Conservation (phyloP, 1,140 invertebrate species). For the Caenorhabditis latens region DNA sequence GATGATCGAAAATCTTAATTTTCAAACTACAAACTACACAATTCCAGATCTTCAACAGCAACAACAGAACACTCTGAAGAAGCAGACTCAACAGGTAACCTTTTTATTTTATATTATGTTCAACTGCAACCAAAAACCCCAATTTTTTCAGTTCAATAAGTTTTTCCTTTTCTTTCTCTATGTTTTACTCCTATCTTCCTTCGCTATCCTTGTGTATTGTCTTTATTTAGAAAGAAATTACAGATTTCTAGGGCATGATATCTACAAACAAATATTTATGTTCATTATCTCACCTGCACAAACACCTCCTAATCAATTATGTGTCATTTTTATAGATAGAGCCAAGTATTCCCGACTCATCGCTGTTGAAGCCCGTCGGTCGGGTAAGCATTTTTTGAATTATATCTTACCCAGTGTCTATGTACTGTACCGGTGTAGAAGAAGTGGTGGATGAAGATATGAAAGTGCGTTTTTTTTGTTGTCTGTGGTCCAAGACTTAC, state of each 20-base stretch:
- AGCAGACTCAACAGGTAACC: conserved; percentile 17
- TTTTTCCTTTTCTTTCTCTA: not conserved
- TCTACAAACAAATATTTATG: not conserved
- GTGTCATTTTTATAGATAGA: conserved; percentile 46
- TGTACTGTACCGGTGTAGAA: conserved; percentile 13
- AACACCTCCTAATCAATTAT: conserved; percentile 1
- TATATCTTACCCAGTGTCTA: not conserved
- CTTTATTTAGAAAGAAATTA: not conserved
- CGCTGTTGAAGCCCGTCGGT: conserved; percentile 50
- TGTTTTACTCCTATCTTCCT: conserved; percentile 24
- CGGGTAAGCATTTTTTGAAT: not conserved
- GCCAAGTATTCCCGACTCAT: conserved; percentile 33
- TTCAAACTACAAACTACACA: not conserved
- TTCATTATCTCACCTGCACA: not conserved
- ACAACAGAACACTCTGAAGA: conserved; percentile 10
- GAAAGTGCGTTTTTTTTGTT: not conserved
- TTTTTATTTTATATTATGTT: too few species aligned
- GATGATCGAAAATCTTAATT: too few species aligned
- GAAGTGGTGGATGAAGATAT: not conserved
- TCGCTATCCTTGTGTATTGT: conserved; percentile 33
- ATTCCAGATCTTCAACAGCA: conserved; percentile 8
- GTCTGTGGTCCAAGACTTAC: too few species aligned
- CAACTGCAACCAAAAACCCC: not conserved
- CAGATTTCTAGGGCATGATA: not conserved
- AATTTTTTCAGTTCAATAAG: not conserved